Percentiles rank a stretch among this genome's conserved stretches.
Evolutionary conservation across 1,140 invertebrate species (phyloP).

Genomic region (Onthophagus taurus): DNA sequence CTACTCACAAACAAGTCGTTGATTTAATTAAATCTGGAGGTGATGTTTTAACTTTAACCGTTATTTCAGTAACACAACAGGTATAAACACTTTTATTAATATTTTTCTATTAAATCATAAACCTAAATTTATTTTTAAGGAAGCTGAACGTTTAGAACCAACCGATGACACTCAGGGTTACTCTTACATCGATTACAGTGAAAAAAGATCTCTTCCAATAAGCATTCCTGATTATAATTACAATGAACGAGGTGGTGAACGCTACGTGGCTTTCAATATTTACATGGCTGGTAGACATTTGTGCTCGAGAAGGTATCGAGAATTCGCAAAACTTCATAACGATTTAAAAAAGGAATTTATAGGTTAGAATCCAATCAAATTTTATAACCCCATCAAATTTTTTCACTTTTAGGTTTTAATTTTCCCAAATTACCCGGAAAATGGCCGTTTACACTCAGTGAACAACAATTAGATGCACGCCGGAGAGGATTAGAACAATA

Average conservation of each 20-base stretch:
- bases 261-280: constrained; percentile 95
- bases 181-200: constrained; percentile 93
- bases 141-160: constrained; percentile 76
- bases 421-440: constrained; percentile 98
- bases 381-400: not conserved
- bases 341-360: constrained; percentile 92
- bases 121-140: constrained; percentile 43
- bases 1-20: constrained; percentile 98
- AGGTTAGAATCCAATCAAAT: constrained; percentile 39
- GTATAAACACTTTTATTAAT: too few species aligned
- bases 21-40: constrained; percentile 98
- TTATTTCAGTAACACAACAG: constrained; percentile 89
- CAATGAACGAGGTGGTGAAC: constrained; percentile 73
- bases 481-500: constrained; percentile 93
- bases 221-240: constrained; percentile 93
- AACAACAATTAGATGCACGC: constrained; percentile 92
- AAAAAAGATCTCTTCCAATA: constrained; percentile 94
- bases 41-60: constrained; percentile 89
- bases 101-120: not conserved
- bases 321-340: constrained; percentile 86
- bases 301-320: constrained; percentile 90
- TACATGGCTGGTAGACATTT: constrained; percentile 98
- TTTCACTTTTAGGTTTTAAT: constrained; percentile 60
- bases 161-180: constrained; percentile 80
- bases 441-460: constrained; percentile 93